Base-by-base conservation (phyloP, 2,797 vertebrate genomes). In the Schizothorax lantsangensis region DNA sequence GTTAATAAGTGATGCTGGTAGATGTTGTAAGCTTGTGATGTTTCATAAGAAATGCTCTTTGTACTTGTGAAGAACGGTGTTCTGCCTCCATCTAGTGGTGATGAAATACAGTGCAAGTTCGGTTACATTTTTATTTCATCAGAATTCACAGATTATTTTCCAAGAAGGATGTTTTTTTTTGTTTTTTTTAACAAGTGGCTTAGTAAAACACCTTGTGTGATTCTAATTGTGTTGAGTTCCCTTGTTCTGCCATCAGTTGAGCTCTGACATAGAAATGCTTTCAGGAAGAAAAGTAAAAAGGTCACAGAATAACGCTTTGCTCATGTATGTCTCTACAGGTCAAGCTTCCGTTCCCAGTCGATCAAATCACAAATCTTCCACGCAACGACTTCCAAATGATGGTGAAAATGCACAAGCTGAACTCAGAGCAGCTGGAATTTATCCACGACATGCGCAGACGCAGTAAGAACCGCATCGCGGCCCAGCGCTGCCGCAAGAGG, bases 281-380 rank as follows among this genome's bases (percentile, higher is more conserved):
- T 78, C 3, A 78, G 30, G 19, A 36, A 23, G 30, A 54, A 77
- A 5, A 75, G 26, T 5, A 36, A 12, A 43, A 75, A 2, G 47
- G 5, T 75, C 73, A 77, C 10, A 12, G 17, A 59, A 19, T 81
- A 81, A 81, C 11, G 68, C 79, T 15, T 64, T 3, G 14, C 59
- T 36, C 90, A 17, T 88, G 88, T 91, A 88, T 91, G 93, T 90
- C 92, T 84, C 90, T 94, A 81, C 94, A 99, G 98, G 97, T 99
- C 92, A 99, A 99, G 94, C 97, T 99, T 94, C 98, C 98, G 90
- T 99, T 99, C 93, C 98, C 98, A 75, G 97, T 99, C 75, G 97
- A 99, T 97, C 98, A 99, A 96, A 99, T 99, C 97, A 99, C 98
- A 91, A 98, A 99, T 96, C 98, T 99, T 97, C 98, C 98, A 95